These are phyloP conservation scores for Cecidostiba fungosa DNA, from an alignment of 2,888 invertebrate species.

Conservation along the genomic window DNA sequence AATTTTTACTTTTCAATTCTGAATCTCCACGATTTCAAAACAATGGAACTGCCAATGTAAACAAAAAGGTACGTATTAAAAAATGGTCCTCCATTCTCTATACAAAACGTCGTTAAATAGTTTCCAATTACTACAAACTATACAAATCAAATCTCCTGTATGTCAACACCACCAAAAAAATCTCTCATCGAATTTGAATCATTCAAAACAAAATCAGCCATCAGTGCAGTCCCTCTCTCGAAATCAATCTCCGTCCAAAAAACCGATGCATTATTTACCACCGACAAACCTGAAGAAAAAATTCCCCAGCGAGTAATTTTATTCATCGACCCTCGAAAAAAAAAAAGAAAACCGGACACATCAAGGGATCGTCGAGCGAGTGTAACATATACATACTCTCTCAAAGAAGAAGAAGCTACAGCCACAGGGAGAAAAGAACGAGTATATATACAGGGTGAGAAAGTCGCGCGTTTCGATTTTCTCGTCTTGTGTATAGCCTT, in stretches of 20 bases:
- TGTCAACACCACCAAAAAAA: too few relatives aligned
- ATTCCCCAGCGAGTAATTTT: neutral
- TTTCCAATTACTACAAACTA: too few relatives aligned
- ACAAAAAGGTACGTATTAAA: too few relatives aligned
- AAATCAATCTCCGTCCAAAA: neutral
- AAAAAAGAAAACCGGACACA: neutral
- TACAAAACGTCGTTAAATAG: too few relatives aligned
- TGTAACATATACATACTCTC: neutral
- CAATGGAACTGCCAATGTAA: too few relatives aligned
- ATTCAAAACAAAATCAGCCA: neutral
- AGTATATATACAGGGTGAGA: neutral
- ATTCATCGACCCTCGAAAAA: neutral
- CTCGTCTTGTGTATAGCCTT: neutral
- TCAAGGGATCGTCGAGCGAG: neutral
- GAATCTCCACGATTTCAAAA: too few relatives aligned
- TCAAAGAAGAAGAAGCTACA: neutral
- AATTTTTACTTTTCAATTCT: too few relatives aligned
- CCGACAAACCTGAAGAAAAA: too few relatives aligned
- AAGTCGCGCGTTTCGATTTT: constrained; percentile 21
- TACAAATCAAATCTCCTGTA: too few relatives aligned
- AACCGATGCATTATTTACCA: neutral
- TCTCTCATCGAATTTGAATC: neutral
- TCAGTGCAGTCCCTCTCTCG: neutral
- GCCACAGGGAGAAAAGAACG: neutral
- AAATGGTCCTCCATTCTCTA: too few relatives aligned